A percentile compares a stretch with the other conserved stretches of the same genome.
These are phyloP conservation scores for Natator depressus DNA, from an alignment of 2,113 vertebrate genomes.

Conservation along the genomic window DNA sequence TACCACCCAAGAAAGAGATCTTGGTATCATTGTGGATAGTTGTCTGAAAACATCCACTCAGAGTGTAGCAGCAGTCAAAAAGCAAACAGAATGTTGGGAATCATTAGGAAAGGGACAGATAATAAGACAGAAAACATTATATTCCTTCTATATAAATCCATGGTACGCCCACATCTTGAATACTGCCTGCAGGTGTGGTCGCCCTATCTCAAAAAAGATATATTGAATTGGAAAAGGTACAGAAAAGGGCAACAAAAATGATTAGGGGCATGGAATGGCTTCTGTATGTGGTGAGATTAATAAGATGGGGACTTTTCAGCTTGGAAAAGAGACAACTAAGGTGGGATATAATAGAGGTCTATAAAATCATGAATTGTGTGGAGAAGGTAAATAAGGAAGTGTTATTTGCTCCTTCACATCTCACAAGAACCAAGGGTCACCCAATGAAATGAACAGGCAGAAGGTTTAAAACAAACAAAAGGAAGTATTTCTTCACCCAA, in stretches of 20 bases:
- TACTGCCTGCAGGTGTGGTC: background rate
- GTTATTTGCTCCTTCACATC: background rate
- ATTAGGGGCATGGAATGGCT: background rate
- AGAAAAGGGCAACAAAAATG: background rate
- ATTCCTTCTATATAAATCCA: background rate
- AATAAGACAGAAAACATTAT: background rate
- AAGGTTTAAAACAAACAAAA: background rate
- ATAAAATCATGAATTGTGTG: background rate
- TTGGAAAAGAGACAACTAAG: background rate
- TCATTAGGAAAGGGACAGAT: background rate
- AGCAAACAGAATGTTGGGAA: background rate
- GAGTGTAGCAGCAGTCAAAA: background rate
- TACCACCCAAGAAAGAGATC: background rate
- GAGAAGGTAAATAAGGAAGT: background rate
- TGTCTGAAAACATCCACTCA: background rate
- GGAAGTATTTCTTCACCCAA: background rate
- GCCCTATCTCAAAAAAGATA: background rate
- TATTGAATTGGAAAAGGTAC: background rate
- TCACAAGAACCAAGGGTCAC: background rate
- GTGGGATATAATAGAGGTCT: background rate
- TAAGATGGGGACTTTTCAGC: background rate
- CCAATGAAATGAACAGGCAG: background rate
- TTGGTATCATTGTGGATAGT: background rate
- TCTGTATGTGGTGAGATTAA: background rate
- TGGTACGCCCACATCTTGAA: background rate